Percentiles rank a stretch among this genome's conserved stretches.
Evolutionary conservation across 1,140 invertebrate species (phyloP).

Genomic region (Ooceraea biroi): DNA sequence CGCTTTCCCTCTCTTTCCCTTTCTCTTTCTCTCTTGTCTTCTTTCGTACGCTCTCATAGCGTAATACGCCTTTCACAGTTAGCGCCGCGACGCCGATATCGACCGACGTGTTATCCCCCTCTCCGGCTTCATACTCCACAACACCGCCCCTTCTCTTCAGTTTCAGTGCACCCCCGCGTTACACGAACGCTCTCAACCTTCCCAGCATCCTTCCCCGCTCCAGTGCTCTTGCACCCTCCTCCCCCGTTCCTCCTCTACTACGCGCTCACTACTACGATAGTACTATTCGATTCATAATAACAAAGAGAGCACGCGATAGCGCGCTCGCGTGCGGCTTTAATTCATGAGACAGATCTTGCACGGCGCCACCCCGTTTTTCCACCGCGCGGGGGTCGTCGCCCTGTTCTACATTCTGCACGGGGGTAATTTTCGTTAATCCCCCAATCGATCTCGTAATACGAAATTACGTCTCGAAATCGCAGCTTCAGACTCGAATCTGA

Average conservation of each 20-base stretch:
- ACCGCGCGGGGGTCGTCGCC: not conserved
- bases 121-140: slow-evolving; percentile 43
- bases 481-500: not conserved
- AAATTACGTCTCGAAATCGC: not conserved
- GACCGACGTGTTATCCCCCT: slow-evolving; percentile 70
- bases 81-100: slow-evolving; percentile 79
- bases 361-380: slow-evolving; percentile 11
- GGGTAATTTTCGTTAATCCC: not conserved
- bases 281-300: slow-evolving; percentile 74
- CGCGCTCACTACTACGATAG: slow-evolving; percentile 64
- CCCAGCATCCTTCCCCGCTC: slow-evolving; percentile 20
- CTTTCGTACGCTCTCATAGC: slow-evolving; percentile 51
- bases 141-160: slow-evolving; percentile 37
- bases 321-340: slow-evolving; percentile 72
- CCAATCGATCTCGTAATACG: not conserved
- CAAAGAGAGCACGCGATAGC: slow-evolving; percentile 66
- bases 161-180: slow-evolving; percentile 32
- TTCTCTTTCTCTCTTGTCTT: slow-evolving; percentile 37
- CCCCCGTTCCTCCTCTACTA: slow-evolving; percentile 66
- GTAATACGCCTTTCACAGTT: slow-evolving; percentile 76
- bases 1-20: slow-evolving; percentile 18
- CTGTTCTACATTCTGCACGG: not conserved
- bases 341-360: slow-evolving; percentile 58
- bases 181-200: slow-evolving; percentile 47
- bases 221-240: slow-evolving; percentile 21